These are phyloP conservation scores for Bombus haemorrhoidalis DNA, from an alignment of 1,140 invertebrate species.

Conservation along the genomic window DNA sequence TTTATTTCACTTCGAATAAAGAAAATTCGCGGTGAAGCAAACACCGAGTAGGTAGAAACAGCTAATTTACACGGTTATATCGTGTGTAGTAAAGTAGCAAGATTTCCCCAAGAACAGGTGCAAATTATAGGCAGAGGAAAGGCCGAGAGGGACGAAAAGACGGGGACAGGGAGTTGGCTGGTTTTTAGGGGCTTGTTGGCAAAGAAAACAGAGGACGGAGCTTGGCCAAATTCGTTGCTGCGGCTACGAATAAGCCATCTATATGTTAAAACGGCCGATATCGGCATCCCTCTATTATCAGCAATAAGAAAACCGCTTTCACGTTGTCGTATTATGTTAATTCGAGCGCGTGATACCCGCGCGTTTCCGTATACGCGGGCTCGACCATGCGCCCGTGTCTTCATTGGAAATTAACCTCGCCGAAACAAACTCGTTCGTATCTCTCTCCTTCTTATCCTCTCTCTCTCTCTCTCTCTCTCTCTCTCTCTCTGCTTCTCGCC, in stretches of 20 bases:
- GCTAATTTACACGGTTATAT: constrained; percentile 10
- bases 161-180: background rate
- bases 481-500: background rate
- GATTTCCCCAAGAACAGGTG: background rate
- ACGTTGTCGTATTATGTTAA: constrained; percentile 66
- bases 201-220: background rate
- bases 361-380: background rate
- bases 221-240: background rate
- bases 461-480: background rate
- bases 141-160: background rate
- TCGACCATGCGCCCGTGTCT: constrained; percentile 10
- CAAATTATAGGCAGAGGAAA: background rate
- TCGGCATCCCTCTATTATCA: constrained; percentile 35
- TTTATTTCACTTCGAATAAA: background rate
- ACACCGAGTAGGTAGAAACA: background rate
- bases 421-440: background rate
- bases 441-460: background rate
- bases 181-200: background rate
- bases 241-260: constrained; percentile 42
- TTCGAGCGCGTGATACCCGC: constrained; percentile 25
- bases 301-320: constrained; percentile 60
- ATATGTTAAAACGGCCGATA: constrained; percentile 47
- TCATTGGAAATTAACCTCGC: constrained; percentile 27
- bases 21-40: background rate
- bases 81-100: constrained; percentile 5